These are phyloP conservation scores for Nasonia oneida DNA, from an alignment of 2,888 invertebrate species.

Conservation along the genomic window DNA sequence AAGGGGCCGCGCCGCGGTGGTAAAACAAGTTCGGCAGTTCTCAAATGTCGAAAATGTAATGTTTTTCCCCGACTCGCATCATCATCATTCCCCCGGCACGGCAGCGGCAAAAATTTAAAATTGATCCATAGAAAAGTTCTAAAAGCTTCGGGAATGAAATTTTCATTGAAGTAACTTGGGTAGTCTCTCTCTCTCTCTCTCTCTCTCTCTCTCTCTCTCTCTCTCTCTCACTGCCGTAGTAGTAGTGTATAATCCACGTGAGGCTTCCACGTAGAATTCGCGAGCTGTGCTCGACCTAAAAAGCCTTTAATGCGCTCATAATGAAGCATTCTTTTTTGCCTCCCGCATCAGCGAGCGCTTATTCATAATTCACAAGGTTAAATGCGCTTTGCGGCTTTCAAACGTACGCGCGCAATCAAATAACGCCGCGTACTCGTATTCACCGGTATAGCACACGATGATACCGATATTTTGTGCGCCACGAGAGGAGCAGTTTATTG, in stretches of 20 bases:
- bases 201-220: neutral
- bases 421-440: neutral
- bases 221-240: neutral
- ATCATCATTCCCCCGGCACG: neutral
- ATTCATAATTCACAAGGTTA: neutral
- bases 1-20: fast-evolving
- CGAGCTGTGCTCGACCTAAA: neutral
- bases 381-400: neutral
- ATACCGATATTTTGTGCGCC: neutral
- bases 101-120: neutral
- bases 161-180: neutral
- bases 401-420: neutral
- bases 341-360: neutral
- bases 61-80: neutral
- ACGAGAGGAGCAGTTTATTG: neutral
- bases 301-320: neutral
- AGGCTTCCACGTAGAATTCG: neutral
- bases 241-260: neutral
- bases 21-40: neutral
- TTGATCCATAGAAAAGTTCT: constrained; percentile 19
- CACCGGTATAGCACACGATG: neutral
- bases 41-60: neutral
- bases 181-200: neutral
- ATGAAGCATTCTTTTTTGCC: neutral
- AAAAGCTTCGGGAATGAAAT: neutral